Conservation (phyloP, 2,888 invertebrate species). For the Meliscaeva auricollis region DNA sequence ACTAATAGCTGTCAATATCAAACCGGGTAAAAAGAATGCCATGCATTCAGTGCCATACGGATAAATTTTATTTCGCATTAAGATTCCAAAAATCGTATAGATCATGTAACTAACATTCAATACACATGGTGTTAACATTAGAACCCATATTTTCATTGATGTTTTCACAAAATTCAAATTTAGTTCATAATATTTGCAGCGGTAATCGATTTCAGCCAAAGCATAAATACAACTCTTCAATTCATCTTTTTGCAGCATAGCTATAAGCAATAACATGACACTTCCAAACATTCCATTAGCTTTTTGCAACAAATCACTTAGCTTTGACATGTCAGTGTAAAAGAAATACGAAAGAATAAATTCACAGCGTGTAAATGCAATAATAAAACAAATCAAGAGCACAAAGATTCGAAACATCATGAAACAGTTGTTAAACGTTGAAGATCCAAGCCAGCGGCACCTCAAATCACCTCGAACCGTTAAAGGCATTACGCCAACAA, state of each 20-base stretch:
- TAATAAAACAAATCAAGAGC: constrained; percentile 73
- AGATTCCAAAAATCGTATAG: constrained; percentile 47
- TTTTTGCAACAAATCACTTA: constrained; percentile 79
- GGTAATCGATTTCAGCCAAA: constrained; percentile 47
- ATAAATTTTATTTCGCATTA: constrained; percentile 37
- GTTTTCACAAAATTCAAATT: constrained; percentile 15
- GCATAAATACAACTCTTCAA: constrained; percentile 65
- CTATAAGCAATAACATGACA: constrained; percentile 74
- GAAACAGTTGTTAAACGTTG: not conserved
- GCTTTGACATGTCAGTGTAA: constrained; percentile 77
- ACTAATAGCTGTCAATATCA: constrained; percentile 35
- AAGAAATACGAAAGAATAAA: constrained; percentile 79
- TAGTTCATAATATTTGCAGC: constrained; percentile 22
- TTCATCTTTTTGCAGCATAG: constrained; percentile 69
- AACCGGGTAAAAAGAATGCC: constrained; percentile 52
- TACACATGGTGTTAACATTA: constrained; percentile 28
- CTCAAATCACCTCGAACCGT: constrained; percentile 32
- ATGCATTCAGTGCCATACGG: constrained; percentile 37
- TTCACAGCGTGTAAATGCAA: constrained; percentile 68
- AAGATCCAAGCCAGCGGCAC: constrained; percentile 43
- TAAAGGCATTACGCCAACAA: constrained; percentile 55
- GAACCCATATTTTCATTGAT: not conserved
- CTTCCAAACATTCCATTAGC: constrained; percentile 79
- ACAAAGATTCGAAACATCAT: constrained; percentile 76
- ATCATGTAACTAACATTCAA: constrained; percentile 8